Evolutionary conservation across 2,797 vertebrate genomes (phyloP).

Genomic region (Macropus fuliginosus): DNA sequence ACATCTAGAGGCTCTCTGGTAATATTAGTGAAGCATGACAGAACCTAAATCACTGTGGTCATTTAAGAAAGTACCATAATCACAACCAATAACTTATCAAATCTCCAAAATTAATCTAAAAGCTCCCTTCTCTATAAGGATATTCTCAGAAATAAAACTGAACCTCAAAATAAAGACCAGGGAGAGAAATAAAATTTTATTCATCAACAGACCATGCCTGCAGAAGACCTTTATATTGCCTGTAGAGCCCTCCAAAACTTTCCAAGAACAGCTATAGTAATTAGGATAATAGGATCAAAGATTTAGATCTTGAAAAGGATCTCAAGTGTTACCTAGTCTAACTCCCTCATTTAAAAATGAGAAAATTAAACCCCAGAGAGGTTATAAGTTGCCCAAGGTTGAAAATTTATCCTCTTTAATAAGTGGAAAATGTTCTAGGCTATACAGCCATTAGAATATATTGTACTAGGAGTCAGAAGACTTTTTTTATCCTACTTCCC

Average conservation of each 20-base stretch:
- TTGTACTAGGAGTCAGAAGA: not conserved
- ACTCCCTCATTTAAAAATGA: not conserved
- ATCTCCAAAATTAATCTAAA: constrained; percentile 27
- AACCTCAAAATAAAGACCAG: constrained; percentile 12
- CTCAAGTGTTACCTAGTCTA: not conserved
- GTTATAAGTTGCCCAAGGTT: not conserved
- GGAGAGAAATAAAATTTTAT: constrained; percentile 38
- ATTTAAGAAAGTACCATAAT: constrained; percentile 18
- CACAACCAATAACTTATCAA: not conserved
- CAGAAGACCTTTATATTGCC: not conserved
- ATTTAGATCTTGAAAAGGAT: not conserved
- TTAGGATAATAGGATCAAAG: not conserved
- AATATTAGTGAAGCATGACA: not conserved
- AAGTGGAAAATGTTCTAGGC: not conserved
- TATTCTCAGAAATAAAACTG: constrained; percentile 29
- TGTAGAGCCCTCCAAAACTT: not conserved
- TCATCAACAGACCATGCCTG: constrained; percentile 13
- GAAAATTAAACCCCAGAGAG: not conserved
- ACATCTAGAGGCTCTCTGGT: not conserved
- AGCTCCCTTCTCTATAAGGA: constrained; percentile 1
- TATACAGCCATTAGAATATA: not conserved
- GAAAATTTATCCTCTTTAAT: not conserved
- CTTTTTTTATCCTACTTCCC: not conserved
- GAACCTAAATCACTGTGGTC: not conserved
- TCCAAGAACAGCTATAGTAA: not conserved